Conservation (phyloP, 2,797 vertebrate species). For the Carapus acus region DNA sequence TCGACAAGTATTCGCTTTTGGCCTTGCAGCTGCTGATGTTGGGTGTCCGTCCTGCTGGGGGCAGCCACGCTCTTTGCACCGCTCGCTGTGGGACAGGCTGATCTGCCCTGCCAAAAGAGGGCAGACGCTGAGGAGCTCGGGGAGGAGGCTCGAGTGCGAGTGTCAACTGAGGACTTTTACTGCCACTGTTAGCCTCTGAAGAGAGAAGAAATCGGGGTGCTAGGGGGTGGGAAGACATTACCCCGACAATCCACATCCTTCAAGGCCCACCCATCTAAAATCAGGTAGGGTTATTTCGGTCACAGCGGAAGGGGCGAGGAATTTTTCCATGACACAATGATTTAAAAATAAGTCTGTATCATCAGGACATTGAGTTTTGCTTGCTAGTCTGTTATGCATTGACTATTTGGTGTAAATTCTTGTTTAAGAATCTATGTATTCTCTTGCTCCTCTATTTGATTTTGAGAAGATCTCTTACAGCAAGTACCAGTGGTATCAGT, state of each 20-base stretch:
- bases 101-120: constrained; percentile 51
- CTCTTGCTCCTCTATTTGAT: background rate
- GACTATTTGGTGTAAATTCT: background rate
- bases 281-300: constrained; percentile 59
- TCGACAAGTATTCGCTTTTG: background rate
- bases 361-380: constrained; percentile 25
- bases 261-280: constrained; percentile 28
- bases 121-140: constrained; percentile 34
- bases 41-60: constrained; percentile 55
- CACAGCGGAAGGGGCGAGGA: constrained; percentile 24
- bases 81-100: constrained; percentile 14
- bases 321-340: constrained; percentile 58
- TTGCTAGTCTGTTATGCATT: constrained; percentile 5
- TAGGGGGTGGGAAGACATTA: constrained; percentile 44
- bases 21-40: constrained; percentile 6
- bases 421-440: background rate
- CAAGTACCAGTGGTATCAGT: constrained; percentile 22
- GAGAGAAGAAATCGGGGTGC: constrained; percentile 35
- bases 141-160: constrained; percentile 40
- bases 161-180: constrained; percentile 44
- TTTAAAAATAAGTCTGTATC: constrained; percentile 63
- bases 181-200: constrained; percentile 55
- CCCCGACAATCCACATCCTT: constrained; percentile 45
- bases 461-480: constrained; percentile 1
- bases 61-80: constrained; percentile 49